A percentile compares a stretch with the other conserved stretches of the same genome.
phyloP scores from a whole-genome alignment of 2,113 vertebrate species.

The Mungos mungo region DNA sequence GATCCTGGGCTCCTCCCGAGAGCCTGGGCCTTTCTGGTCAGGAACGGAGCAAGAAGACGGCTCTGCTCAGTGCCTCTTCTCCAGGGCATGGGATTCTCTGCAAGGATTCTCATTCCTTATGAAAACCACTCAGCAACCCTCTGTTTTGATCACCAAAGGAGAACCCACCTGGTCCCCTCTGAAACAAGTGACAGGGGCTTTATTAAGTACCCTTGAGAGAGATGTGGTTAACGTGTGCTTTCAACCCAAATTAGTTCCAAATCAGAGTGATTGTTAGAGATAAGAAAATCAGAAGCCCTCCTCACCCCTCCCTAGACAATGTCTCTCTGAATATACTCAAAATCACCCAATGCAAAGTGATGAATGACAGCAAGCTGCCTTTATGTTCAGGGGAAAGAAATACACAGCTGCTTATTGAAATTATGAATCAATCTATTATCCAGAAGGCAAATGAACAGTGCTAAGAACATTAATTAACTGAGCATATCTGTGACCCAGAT shows the following conservation, averaged over 20 bases:
- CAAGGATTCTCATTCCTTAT: neutral
- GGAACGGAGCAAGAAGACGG: neutral
- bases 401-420: slow-evolving; percentile 83
- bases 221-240: slow-evolving; percentile 1
- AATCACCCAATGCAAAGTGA: slow-evolving; percentile 68
- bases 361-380: slow-evolving; percentile 69
- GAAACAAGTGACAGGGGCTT: slow-evolving; percentile 26
- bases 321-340: slow-evolving; percentile 60
- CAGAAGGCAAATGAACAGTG: slow-evolving; percentile 75
- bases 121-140: slow-evolving; percentile 21
- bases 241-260: slow-evolving; percentile 43
- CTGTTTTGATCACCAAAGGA: neutral
- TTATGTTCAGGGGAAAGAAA: slow-evolving; percentile 75
- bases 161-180: neutral
- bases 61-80: neutral
- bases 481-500: slow-evolving; percentile 82
- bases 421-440: slow-evolving; percentile 82
- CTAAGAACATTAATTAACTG: slow-evolving; percentile 83
- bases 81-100: neutral
- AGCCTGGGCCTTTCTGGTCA: neutral
- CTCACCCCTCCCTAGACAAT: neutral
- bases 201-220: slow-evolving; percentile 54
- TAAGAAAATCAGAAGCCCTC: slow-evolving; percentile 53
- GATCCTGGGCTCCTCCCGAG: neutral
- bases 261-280: neutral